These are phyloP conservation scores for Drosophila kanekoi DNA, from an alignment of 2,888 invertebrate species.

Conservation along the genomic window DNA sequence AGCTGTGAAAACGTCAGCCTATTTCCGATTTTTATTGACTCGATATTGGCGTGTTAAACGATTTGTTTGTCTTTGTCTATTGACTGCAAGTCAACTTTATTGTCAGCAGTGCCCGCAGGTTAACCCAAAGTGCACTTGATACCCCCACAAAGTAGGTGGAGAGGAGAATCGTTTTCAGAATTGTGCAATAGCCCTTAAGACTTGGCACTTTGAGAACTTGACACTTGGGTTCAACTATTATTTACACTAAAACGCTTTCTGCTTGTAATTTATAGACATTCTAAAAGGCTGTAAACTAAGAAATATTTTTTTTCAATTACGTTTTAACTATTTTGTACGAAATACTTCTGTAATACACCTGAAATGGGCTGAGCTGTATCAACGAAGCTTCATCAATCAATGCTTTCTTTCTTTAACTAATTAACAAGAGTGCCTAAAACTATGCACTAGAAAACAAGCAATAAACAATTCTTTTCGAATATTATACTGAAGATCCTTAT, in stretches of 20 bases:
- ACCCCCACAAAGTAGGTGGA: background rate
- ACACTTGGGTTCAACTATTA: conserved; percentile 5
- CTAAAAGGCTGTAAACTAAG: too few relatives aligned
- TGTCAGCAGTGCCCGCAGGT: conserved; percentile 4
- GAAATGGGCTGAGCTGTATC: background rate
- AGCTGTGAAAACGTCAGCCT: conserved; percentile 36
- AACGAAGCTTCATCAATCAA: background rate
- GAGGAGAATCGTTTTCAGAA: conserved; percentile 7
- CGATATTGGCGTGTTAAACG: conserved; percentile 39
- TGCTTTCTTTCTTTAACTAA: background rate
- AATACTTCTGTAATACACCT: background rate
- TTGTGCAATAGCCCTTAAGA: conserved; percentile 8
- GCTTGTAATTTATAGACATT: too few relatives aligned
- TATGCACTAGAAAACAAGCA: conserved; percentile 1
- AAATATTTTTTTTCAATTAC: too few relatives aligned
- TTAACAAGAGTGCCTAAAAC: conserved; percentile 1
- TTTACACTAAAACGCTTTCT: background rate
- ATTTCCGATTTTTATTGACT: conserved; percentile 39
- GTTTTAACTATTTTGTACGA: too few relatives aligned
- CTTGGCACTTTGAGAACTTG: conserved; percentile 21
- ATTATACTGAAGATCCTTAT: too few relatives aligned
- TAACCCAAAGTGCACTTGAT: conserved; percentile 29
- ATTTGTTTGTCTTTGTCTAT: conserved; percentile 42
- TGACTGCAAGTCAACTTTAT: conserved; percentile 19
- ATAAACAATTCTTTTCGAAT: too few relatives aligned